Conservation (phyloP, 2,888 invertebrate species). For the Tenthredo livida region DNA sequence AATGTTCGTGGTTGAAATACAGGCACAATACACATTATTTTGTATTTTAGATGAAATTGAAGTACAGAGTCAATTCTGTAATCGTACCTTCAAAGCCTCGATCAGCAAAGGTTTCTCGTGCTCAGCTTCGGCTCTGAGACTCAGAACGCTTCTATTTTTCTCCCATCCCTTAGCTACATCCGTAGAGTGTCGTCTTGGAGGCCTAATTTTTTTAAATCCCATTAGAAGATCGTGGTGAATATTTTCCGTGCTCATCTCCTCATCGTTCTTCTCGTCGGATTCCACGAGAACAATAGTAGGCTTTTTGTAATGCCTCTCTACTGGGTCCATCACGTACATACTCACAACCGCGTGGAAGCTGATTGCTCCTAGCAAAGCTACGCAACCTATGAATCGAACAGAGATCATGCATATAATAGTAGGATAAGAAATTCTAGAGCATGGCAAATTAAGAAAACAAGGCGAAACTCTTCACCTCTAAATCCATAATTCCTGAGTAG, state of each 20-base stretch:
- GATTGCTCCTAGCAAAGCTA: slow-evolving; percentile 84
- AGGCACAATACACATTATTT: not conserved
- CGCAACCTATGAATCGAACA: slow-evolving; percentile 76
- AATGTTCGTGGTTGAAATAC: not conserved
- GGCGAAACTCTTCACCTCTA: slow-evolving; percentile 78
- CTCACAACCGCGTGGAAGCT: slow-evolving; percentile 85
- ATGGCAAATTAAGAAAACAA: not conserved
- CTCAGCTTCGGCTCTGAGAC: slow-evolving; percentile 51
- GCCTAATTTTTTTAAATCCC: not conserved
- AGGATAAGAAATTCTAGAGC: not conserved
- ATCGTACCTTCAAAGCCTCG: slow-evolving; percentile 64
- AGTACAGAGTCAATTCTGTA: not conserved
- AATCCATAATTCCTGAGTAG: slow-evolving; percentile 84
- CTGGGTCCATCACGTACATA: slow-evolving; percentile 87
- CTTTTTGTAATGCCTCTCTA: slow-evolving; percentile 82
- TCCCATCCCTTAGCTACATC: slow-evolving; percentile 61
- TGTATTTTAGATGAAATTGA: not conserved
- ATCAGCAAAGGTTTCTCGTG: slow-evolving; percentile 65
- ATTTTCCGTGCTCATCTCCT: not conserved
- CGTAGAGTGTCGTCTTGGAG: not conserved
- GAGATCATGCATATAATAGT: not conserved
- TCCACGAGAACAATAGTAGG: slow-evolving; percentile 52
- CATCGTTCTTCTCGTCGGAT: not conserved
- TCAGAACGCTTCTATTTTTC: slow-evolving; percentile 55
- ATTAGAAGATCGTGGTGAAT: not conserved